Conservation (phyloP, 2,113 vertebrate species). For the Sialia sialis region DNA sequence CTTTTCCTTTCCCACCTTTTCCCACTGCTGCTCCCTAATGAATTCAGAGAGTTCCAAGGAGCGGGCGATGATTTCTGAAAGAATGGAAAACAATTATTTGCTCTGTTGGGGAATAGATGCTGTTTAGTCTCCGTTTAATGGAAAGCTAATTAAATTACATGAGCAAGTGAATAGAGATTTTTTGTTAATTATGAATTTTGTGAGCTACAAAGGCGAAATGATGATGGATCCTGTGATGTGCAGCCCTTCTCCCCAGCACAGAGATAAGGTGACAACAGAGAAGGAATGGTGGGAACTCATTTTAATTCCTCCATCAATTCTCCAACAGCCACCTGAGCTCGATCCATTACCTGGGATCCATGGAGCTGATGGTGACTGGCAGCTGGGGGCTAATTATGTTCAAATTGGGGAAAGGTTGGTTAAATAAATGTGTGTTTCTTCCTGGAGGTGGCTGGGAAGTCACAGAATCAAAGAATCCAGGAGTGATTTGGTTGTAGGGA, state of each 20-base stretch:
- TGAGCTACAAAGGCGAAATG: background rate
- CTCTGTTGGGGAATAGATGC: constrained; percentile 49
- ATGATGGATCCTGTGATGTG: constrained; percentile 9
- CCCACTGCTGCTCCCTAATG: background rate
- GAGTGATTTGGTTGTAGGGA: background rate
- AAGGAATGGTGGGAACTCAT: background rate
- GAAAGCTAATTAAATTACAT: constrained; percentile 60
- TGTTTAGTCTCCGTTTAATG: constrained; percentile 37
- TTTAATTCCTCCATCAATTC: background rate
- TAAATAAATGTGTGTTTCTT: background rate
- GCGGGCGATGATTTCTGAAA: background rate
- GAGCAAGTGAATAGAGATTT: constrained; percentile 19
- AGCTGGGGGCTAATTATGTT: background rate
- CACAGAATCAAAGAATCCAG: fast-evolving
- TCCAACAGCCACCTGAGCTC: fast-evolving
- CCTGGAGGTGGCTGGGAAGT: background rate
- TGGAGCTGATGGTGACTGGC: background rate
- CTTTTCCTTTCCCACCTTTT: background rate
- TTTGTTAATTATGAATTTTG: constrained; percentile 51
- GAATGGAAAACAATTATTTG: constrained; percentile 57
- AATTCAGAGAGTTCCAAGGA: background rate
- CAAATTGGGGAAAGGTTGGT: background rate
- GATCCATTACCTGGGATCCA: background rate
- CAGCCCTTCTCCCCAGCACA: background rate
- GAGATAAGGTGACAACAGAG: background rate